phyloP scores from a whole-genome alignment of 2,888 invertebrate species.

The Lasioglossum figueresi region DNA sequence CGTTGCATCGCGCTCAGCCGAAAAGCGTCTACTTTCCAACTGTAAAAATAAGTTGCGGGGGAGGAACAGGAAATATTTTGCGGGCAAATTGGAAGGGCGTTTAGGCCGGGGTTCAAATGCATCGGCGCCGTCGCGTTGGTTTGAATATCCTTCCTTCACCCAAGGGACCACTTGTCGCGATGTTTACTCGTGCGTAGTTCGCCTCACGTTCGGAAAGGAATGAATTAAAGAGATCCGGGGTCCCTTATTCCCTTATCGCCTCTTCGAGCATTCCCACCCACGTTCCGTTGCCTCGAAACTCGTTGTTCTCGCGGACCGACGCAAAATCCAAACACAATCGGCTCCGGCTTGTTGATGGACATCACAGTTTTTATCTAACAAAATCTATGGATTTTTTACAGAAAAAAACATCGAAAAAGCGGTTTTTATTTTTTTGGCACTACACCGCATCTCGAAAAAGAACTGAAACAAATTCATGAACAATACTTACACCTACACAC shows the following conservation, averaged over 20 bases:
- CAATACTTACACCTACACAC: background rate
- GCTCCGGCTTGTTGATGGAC: background rate
- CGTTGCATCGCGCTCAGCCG: background rate
- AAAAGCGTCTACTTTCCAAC: constrained; percentile 13
- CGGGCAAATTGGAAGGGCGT: constrained; percentile 50
- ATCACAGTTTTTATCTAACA: background rate
- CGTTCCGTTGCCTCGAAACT: constrained; percentile 52
- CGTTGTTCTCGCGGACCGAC: constrained; percentile 51
- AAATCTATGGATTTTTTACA: background rate
- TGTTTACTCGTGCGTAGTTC: constrained; percentile 72
- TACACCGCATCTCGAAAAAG: background rate
- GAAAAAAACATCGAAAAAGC: background rate
- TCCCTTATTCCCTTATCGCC: constrained; percentile 71
- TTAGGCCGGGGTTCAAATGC: constrained; percentile 50
- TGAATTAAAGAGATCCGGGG: constrained; percentile 69
- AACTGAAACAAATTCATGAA: background rate
- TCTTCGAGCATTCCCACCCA: constrained; percentile 53
- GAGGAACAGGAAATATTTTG: constrained; percentile 50
- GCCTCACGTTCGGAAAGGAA: constrained; percentile 66
- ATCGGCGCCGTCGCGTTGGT: constrained; percentile 41
- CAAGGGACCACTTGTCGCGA: constrained; percentile 67
- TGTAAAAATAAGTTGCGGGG: constrained; percentile 36
- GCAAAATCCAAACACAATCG: constrained; percentile 67
- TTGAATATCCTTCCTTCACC: constrained; percentile 64
- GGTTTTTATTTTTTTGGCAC: background rate